Evolutionary conservation across 2,113 vertebrate species (phyloP).

Genomic region (Burhinus oedicnemus): DNA sequence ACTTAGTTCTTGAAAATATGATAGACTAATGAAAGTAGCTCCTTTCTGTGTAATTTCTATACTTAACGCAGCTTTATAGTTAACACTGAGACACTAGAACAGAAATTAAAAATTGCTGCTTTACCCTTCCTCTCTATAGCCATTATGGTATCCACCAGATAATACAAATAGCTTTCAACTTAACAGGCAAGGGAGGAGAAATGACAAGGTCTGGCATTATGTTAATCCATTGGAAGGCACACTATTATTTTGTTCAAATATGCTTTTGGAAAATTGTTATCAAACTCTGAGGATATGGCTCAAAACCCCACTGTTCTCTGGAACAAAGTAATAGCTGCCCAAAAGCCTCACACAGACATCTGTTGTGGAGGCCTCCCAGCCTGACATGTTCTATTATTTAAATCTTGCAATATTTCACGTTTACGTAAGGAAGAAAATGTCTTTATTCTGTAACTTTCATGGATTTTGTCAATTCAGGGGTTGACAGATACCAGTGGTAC

Average conservation of each 20-base stretch:
- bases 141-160: background rate
- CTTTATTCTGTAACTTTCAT: background rate
- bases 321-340: background rate
- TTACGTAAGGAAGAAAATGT: background rate
- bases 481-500: accelerated
- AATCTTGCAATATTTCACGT: background rate
- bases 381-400: background rate
- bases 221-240: background rate
- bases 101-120: background rate
- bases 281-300: background rate
- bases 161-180: background rate
- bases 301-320: background rate
- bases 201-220: background rate
- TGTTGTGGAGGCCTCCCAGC: background rate
- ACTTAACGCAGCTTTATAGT: background rate
- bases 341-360: background rate
- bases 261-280: background rate
- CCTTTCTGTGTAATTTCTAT: background rate
- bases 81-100: background rate
- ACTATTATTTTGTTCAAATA: background rate
- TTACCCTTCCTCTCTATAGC: background rate
- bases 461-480: background rate
- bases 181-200: background rate
- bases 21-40: background rate
- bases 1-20: background rate